Conservation (phyloP, 2,888 invertebrate genomes). For the Drosophila mulleri region DNA sequence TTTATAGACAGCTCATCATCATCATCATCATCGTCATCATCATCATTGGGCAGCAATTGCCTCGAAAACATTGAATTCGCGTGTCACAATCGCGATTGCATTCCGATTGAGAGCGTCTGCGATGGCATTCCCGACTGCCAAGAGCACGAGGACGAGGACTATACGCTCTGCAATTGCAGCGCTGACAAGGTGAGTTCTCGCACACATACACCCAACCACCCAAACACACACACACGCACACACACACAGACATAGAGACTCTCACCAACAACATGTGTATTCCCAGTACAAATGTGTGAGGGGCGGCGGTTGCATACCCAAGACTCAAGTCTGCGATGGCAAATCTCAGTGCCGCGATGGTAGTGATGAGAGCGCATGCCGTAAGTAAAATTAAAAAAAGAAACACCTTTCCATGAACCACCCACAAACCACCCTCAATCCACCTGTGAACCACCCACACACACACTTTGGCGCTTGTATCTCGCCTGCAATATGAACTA, state of each 20-base stretch:
- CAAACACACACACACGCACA: constrained; percentile 11
- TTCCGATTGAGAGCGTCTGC: constrained; percentile 91
- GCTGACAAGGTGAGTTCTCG: constrained; percentile 83
- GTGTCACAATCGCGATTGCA: constrained; percentile 88
- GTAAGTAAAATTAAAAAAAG: constrained; percentile 79
- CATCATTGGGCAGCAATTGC: constrained; percentile 56
- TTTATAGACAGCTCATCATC: constrained; percentile 59
- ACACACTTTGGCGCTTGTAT: neutral
- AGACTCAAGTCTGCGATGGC: constrained; percentile 86
- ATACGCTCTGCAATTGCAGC: constrained; percentile 83
- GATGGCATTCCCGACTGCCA: constrained; percentile 93
- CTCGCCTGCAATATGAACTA: constrained; percentile 10
- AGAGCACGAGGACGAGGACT: constrained; percentile 90
- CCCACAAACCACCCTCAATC: neutral
- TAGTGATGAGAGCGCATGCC: constrained; percentile 86
- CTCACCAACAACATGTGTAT: constrained; percentile 34
- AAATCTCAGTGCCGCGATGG: constrained; percentile 86
- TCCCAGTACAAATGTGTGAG: constrained; percentile 85
- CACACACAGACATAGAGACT: constrained; percentile 25
- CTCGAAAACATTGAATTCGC: constrained; percentile 86
- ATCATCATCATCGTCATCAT: constrained; percentile 44
- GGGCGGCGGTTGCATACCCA: constrained; percentile 85
- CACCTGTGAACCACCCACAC: neutral
- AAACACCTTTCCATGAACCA: too few species aligned
- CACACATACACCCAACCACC: constrained; percentile 10